phyloP scores from a whole-genome alignment of 2,797 vertebrate genomes.

The Oophaga sylvatica region DNA sequence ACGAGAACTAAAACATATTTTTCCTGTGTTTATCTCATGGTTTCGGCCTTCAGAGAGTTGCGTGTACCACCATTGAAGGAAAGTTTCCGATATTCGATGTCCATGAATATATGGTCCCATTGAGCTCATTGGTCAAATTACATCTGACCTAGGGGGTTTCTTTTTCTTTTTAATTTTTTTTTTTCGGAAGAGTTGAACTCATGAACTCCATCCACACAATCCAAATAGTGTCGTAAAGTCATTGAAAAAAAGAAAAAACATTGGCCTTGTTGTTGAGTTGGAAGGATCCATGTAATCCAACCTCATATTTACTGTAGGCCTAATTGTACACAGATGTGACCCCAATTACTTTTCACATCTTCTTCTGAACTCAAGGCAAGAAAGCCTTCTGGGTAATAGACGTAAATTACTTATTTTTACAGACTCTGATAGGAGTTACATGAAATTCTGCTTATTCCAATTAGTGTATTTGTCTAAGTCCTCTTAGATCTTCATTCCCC shows the following conservation, averaged over 20 bases:
- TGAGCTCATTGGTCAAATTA: background rate
- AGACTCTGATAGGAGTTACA: conserved; percentile 26
- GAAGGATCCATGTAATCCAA: conserved; percentile 43
- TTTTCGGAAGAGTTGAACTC: conserved; percentile 63
- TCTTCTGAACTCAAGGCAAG: conserved; percentile 42
- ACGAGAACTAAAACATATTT: conserved; percentile 29
- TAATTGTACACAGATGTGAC: conserved; percentile 57
- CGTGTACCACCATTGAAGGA: background rate
- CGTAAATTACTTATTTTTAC: conserved; percentile 46
- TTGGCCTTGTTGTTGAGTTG: conserved; percentile 21
- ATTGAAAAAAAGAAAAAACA: conserved; percentile 9
- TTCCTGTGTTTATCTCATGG: conserved; percentile 26
- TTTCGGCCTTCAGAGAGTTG: conserved; percentile 15
- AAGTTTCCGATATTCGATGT: background rate
- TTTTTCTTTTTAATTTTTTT: background rate
- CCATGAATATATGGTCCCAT: conserved; percentile 13
- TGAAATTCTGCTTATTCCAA: conserved; percentile 25
- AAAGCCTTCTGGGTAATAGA: conserved; percentile 50
- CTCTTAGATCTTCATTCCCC: background rate
- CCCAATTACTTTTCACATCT: conserved; percentile 49
- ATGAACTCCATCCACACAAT: conserved; percentile 57
- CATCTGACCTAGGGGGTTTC: conserved; percentile 39
- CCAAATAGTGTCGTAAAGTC: conserved; percentile 20
- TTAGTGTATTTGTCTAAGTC: conserved; percentile 1
- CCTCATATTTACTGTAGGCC: conserved; percentile 28